Conservation (phyloP, 1,140 invertebrate species). For the Dufourea novaeangliae region DNA sequence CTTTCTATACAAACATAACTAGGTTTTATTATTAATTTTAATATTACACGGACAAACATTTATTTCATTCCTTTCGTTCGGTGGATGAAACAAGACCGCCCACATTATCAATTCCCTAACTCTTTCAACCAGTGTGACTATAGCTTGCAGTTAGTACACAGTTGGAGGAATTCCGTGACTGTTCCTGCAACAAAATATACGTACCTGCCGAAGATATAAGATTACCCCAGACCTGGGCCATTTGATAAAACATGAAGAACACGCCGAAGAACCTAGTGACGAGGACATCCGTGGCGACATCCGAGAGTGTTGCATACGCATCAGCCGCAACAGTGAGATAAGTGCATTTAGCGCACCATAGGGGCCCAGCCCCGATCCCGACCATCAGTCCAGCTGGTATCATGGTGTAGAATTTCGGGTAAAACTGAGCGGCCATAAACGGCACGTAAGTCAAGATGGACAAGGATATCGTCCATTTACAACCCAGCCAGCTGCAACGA, state of each 20-base stretch:
- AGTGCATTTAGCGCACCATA: conserved; percentile 95
- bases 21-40: too few species aligned
- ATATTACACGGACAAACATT: too few species aligned
- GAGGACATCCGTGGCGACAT: conserved; percentile 85
- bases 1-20: too few species aligned
- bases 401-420: conserved; percentile 91
- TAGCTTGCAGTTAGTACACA: too few species aligned
- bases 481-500: conserved; percentile 87
- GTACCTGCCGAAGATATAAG: conserved; percentile 92
- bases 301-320: conserved; percentile 86
- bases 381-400: conserved; percentile 92
- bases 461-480: conserved; percentile 93
- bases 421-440: conserved; percentile 93
- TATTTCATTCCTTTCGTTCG: too few species aligned
- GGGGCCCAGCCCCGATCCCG: conserved; percentile 92
- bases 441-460: conserved; percentile 93
- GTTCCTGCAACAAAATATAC: too few species aligned
- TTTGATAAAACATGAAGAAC: conserved; percentile 97
- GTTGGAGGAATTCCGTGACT: too few species aligned
- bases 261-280: conserved; percentile 94
- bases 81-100: too few species aligned
- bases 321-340: conserved; percentile 92
- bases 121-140: too few species aligned
- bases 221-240: conserved; percentile 96
- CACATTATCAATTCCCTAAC: too few species aligned